phyloP scores from a whole-genome alignment of 2,797 vertebrate genomes.

The Sarcoramphus papa region DNA sequence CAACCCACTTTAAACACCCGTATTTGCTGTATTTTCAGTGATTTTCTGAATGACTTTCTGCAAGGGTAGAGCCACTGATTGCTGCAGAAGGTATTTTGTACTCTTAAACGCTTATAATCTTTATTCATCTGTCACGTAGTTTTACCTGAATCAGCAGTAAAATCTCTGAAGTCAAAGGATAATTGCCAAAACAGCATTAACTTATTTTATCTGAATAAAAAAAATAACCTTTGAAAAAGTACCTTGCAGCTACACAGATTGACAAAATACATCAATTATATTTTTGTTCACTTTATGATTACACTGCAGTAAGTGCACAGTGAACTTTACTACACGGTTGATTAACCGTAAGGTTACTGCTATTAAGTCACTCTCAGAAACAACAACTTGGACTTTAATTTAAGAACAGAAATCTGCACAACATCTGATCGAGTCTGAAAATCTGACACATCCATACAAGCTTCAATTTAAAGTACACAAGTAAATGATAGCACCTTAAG shows the following conservation, averaged over 20 bases:
- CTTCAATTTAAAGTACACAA: neutral
- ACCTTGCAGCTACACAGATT: conserved; percentile 84
- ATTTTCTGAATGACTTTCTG: neutral
- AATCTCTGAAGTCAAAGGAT: conserved; percentile 62
- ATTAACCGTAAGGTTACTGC: conserved; percentile 80
- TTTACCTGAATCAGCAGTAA: conserved; percentile 73
- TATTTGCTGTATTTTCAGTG: neutral
- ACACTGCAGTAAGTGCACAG: conserved; percentile 73
- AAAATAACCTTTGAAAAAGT: conserved; percentile 83
- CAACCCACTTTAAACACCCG: neutral
- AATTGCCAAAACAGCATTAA: conserved; percentile 70
- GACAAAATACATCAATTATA: conserved; percentile 84
- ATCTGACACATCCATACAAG: neutral
- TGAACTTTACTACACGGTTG: conserved; percentile 76
- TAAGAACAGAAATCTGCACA: neutral
- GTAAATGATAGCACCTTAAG: neutral
- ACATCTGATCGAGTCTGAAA: neutral
- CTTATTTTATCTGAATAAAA: conserved; percentile 81
- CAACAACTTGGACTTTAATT: conserved; percentile 29
- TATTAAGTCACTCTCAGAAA: conserved; percentile 58
- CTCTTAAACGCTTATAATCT: neutral
- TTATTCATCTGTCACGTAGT: conserved; percentile 18
- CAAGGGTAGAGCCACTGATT: neutral
- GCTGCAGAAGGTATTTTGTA: neutral
- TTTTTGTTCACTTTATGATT: conserved; percentile 80